Base-by-base conservation (phyloP, 1,140 invertebrate species). In the Zaprionus capensis region DNA sequence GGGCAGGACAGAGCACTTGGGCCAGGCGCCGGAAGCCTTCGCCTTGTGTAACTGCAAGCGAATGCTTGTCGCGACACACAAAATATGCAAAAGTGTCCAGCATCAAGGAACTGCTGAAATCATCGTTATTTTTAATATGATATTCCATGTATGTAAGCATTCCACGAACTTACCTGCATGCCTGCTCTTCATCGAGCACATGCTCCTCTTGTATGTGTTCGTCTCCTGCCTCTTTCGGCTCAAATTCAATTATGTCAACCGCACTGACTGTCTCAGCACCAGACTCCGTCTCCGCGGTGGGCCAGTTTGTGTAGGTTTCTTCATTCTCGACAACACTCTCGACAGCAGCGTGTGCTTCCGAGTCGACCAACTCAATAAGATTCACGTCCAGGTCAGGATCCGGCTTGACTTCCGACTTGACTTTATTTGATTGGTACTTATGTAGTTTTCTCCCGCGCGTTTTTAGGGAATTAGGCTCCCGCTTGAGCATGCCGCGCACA, bases 231-330 rank as follows among this genome's bases (percentile, higher is more conserved):
- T 51, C 51, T 20, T 78, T 81, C 17, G 79, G 79, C 49, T 81
- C 76, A 41, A 79, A 81, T 31, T 81, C 79, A 24, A 81, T 81
- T 14, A 81, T 81, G 14, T 81, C 72, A 24, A 55, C 76, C 5
- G 76, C 76, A 38, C 46, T 71, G 1, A 71, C 78, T 17, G 66
- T 71, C 17, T 68, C 78, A 22, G 63, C 65, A 2, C 28, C 63
- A 4, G 75, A 80, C 31, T 66, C 69, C 2, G 74, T 56, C 11
- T 69, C 69, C 20, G 53, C 51, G 6, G 38, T 55, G 4, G 58
- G 53, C 77, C 77, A 79, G 20, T 71, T 59, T 17, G 68, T 53
- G 38, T 72, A 80, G 1, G 75, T 62, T 58, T 76, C 69, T 7
- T 65, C 78, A 62, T 68, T 73, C 2, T 51, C 11, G 11, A 31